Evolutionary conservation across 2,888 invertebrate species (phyloP).

Genomic region (Agonopterix alstromeriana): DNA sequence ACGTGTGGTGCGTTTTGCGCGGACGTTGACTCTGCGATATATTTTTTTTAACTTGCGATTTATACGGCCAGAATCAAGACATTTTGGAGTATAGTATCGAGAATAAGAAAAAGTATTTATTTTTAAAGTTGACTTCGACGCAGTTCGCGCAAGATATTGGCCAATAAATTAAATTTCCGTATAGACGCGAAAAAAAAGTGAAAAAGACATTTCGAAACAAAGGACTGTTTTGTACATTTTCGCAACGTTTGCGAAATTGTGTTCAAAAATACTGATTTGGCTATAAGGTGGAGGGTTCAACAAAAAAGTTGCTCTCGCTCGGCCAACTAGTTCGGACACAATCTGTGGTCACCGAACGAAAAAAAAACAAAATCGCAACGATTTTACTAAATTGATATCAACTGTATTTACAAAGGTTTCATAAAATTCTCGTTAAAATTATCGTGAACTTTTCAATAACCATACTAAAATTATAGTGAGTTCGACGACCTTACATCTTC

Average conservation of each 20-base stretch:
- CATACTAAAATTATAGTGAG: slow-evolving; percentile 64
- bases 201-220: slow-evolving; percentile 69
- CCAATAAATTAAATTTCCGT: slow-evolving; percentile 71
- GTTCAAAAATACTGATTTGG: slow-evolving; percentile 65
- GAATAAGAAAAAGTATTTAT: slow-evolving; percentile 54
- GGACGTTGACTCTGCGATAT: slow-evolving; percentile 73
- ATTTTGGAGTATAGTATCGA: slow-evolving; percentile 70
- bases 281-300: slow-evolving; percentile 45
- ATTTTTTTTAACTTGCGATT: slow-evolving; percentile 62
- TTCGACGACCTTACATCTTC: slow-evolving; percentile 51
- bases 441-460: slow-evolving; percentile 50
- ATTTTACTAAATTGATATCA: slow-evolving; percentile 47
- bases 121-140: slow-evolving; percentile 50
- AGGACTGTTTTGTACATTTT: slow-evolving; percentile 77
- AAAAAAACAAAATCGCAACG: slow-evolving; percentile 67
- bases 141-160: slow-evolving; percentile 72
- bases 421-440: slow-evolving; percentile 59
- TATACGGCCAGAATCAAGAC: slow-evolving; percentile 62
- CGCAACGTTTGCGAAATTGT: slow-evolving; percentile 73
- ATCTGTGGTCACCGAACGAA: slow-evolving; percentile 66
- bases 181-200: slow-evolving; percentile 69
- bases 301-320: slow-evolving; percentile 48
- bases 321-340: slow-evolving; percentile 68
- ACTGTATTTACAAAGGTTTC: slow-evolving; percentile 47
- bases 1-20: slow-evolving; percentile 77